Conservation (phyloP, 2,888 invertebrate genomes). For the Pantelozetes paolii region DNA sequence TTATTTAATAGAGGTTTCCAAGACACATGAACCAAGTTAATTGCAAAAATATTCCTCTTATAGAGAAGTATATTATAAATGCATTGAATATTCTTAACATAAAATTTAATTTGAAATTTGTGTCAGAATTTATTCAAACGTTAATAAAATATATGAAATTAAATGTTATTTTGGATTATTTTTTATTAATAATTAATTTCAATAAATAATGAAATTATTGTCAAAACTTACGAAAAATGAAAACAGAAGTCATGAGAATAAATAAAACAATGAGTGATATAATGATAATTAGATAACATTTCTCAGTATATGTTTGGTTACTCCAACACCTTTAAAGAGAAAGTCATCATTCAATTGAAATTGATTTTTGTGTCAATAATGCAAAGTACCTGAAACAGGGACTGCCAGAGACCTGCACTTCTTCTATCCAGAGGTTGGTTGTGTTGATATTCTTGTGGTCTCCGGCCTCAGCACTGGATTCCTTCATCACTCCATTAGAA, state of each 20-base stretch:
- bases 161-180: too few species aligned
- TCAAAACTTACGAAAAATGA: slow-evolving; percentile 17
- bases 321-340: neutral
- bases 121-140: too few species aligned
- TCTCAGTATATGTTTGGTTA: neutral
- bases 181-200: too few species aligned
- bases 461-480: neutral
- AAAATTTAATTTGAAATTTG: too few species aligned
- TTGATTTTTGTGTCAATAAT: neutral
- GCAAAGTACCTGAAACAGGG: slow-evolving; percentile 5
- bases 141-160: too few species aligned
- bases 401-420: neutral
- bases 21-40: too few species aligned
- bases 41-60: too few species aligned
- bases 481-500: slow-evolving; percentile 20
- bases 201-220: neutral
- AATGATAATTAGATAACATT: neutral
- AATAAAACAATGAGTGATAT: neutral
- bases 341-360: neutral
- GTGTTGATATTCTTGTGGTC: neutral
- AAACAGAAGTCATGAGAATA: neutral
- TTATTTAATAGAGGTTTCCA: too few species aligned
- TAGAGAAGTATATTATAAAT: too few species aligned
- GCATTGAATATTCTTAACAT: too few species aligned
- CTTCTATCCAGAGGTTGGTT: neutral